Conservation (phyloP, 2,113 vertebrate species). For the Camelus dromedarius region DNA sequence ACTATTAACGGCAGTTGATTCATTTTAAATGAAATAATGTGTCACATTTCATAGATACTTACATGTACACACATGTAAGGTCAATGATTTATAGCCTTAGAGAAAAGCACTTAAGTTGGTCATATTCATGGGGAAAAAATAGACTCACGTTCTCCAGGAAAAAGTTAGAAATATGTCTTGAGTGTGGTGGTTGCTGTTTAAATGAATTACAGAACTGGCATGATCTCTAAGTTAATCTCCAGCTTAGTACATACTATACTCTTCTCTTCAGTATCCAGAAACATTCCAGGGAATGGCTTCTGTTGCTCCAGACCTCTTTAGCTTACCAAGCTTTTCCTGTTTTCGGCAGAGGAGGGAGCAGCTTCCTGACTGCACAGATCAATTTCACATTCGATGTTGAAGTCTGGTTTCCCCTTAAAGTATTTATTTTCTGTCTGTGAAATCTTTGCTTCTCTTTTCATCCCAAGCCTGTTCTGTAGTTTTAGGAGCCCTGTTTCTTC, state of each 20-base stretch:
- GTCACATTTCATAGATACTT: not conserved
- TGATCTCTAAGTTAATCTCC: not conserved
- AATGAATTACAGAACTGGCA: not conserved
- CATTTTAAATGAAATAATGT: slow-evolving; percentile 35
- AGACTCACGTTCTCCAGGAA: not conserved
- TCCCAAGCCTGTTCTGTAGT: not conserved
- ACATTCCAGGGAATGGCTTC: too few species aligned
- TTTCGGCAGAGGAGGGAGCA: not conserved
- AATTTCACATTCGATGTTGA: not conserved
- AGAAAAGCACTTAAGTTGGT: not conserved
- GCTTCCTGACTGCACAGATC: not conserved
- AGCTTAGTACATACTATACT: not conserved
- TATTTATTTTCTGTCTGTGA: not conserved
- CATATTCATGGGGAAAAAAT: slow-evolving; percentile 3
- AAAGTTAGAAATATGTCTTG: slow-evolving; percentile 16
- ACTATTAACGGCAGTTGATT: slow-evolving; percentile 14
- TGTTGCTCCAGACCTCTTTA: not conserved
- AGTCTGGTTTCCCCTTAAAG: not conserved
- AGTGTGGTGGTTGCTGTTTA: not conserved
- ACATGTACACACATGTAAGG: not conserved
- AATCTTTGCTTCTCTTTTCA: not conserved
- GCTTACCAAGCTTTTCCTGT: not conserved
- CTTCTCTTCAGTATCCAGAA: not conserved
- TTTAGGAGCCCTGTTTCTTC: not conserved
- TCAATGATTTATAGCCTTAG: not conserved